Evolutionary conservation across 2,888 invertebrate species (phyloP).

Genomic region (Drosophila anceps): DNA sequence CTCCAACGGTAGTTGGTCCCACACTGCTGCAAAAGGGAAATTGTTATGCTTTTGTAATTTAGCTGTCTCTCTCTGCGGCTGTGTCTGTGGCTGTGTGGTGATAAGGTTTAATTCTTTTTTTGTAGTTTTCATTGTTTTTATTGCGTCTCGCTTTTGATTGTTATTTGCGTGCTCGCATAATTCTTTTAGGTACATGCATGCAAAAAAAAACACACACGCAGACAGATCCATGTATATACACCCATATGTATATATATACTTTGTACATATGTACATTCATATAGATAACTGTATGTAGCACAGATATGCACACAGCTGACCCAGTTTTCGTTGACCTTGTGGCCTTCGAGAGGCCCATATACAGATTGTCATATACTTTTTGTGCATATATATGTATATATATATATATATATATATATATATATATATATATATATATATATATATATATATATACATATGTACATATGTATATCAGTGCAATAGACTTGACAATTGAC

Average conservation of each 20-base stretch:
- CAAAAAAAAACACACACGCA: not conserved
- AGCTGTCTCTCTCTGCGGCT: slow-evolving; percentile 29
- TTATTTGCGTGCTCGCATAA: slow-evolving; percentile 52
- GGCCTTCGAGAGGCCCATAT: slow-evolving; percentile 58
- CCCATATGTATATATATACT: not conserved
- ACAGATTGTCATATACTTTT: slow-evolving; percentile 17
- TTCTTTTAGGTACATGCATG: slow-evolving; percentile 23
- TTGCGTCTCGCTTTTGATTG: slow-evolving; percentile 55
- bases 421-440: slow-evolving; percentile 15
- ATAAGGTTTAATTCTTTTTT: slow-evolving; percentile 42
- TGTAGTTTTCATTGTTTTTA: slow-evolving; percentile 45
- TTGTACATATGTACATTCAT: not conserved
- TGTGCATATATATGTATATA: not conserved
- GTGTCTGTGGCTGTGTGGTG: slow-evolving; percentile 14
- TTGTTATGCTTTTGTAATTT: slow-evolving; percentile 23
- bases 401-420: not conserved
- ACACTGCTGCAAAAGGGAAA: slow-evolving; percentile 42
- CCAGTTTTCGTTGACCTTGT: slow-evolving; percentile 77
- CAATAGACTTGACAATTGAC: slow-evolving; percentile 23
- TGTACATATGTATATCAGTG: slow-evolving; percentile 15
- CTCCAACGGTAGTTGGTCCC: slow-evolving; percentile 17
- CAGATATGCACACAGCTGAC: slow-evolving; percentile 66
- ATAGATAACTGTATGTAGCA: slow-evolving; percentile 31
- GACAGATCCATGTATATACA: not conserved
- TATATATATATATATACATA: not conserved